Evolutionary conservation across 2,113 vertebrate genomes (phyloP).

Genomic region (Rhipidura dahli): DNA sequence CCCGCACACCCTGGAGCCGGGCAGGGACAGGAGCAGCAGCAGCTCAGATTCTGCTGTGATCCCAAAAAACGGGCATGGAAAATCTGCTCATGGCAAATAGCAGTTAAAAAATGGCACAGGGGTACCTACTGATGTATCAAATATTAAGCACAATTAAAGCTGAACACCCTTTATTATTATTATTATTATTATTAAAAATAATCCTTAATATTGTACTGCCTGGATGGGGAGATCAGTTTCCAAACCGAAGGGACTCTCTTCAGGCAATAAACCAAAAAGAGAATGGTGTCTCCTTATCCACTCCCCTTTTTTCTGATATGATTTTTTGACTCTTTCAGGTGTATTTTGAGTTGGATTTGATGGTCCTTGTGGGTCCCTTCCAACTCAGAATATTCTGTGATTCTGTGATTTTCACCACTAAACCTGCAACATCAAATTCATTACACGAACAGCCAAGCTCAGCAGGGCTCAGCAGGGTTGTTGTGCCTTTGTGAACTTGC

Average conservation of each 20-base stretch:
- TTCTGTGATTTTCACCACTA: background rate
- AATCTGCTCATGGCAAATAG: background rate
- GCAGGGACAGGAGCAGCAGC: background rate
- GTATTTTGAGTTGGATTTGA: background rate
- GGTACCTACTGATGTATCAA: background rate
- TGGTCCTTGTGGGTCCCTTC: background rate
- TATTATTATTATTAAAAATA: background rate
- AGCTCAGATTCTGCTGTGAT: too few species aligned
- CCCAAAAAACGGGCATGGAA: background rate
- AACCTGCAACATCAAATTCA: background rate
- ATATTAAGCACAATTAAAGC: background rate
- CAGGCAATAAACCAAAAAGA: background rate
- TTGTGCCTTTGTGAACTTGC: background rate
- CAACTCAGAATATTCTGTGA: background rate
- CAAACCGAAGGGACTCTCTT: background rate
- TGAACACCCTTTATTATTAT: background rate
- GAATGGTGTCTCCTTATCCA: background rate
- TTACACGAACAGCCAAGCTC: background rate
- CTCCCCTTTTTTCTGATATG: background rate
- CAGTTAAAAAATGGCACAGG: background rate
- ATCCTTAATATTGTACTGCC: background rate
- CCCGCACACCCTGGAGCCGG: rapidly evolving
- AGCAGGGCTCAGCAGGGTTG: background rate
- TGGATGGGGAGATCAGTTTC: background rate
- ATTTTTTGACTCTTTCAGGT: background rate